These are phyloP conservation scores for Microplitis deprimator DNA, from an alignment of 2,888 invertebrate species.

Conservation along the genomic window DNA sequence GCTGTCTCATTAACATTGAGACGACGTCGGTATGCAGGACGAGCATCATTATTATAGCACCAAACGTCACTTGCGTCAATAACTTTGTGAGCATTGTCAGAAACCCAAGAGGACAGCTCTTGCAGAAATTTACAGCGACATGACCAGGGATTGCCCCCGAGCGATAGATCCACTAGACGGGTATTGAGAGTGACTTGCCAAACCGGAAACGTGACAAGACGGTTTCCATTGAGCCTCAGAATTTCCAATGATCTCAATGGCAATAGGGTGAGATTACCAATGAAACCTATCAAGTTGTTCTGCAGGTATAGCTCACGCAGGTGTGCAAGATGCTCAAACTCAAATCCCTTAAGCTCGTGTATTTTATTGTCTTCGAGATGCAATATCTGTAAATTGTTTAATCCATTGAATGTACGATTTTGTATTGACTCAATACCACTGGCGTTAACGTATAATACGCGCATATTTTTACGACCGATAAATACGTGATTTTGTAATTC, in stretches of 20 bases:
- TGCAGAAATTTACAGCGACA: conserved; percentile 92
- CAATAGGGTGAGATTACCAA: conserved; percentile 85
- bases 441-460: conserved; percentile 87
- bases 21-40: conserved; percentile 83
- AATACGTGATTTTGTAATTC: conserved; percentile 90
- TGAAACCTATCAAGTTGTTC: conserved; percentile 85
- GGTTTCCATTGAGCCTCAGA: conserved; percentile 88
- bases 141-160: conserved; percentile 90
- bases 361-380: conserved; percentile 91
- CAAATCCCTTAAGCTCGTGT: conserved; percentile 84
- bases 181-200: conserved; percentile 80
- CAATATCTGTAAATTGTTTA: conserved; percentile 83
- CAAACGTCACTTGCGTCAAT: conserved; percentile 85
- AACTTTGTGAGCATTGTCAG: conserved; percentile 85
- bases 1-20: conserved; percentile 88
- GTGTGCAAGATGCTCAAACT: conserved; percentile 86
- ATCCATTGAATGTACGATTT: conserved; percentile 91
- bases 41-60: conserved; percentile 84
- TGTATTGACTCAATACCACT: conserved; percentile 88
- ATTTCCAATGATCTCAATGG: conserved; percentile 85
- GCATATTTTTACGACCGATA: conserved; percentile 91
- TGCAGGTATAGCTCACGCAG: conserved; percentile 88
- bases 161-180: conserved; percentile 81
- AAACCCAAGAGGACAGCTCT: conserved; percentile 86
- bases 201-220: conserved; percentile 84